Base-by-base conservation (phyloP, 2,113 vertebrate genomes). In the Holacanthus passer region DNA sequence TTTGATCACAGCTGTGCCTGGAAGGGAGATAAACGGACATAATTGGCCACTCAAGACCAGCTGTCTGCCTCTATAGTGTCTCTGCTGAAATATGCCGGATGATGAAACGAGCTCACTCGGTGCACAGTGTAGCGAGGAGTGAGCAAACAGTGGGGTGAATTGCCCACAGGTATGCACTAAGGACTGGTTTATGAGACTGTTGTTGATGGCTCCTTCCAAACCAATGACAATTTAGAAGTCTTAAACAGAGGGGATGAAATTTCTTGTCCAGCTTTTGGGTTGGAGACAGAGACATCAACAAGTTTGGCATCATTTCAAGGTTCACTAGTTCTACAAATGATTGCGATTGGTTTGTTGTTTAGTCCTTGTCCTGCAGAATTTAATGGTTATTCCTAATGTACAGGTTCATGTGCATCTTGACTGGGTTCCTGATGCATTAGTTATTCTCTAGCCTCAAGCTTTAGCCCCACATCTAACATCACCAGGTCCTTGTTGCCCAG, bases 41-140 rank as follows among this genome's bases (percentile, higher is more conserved):
- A 93, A 94, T 93, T 93, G 93, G 92, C 90, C 91, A 93, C 93
- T 93, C 90, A 91, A 93, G 90, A 93, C 88, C 88, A 88, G 89
- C 91, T 94, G 89, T 92, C 93, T 93, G 77, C 89, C 63, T 91
- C 88, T 35, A 84, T 92, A 85, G 88, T 78, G 88, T 89, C 86
- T 87, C 87, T 63, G 69, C 86, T 87, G 84, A 89, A 86, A 92
- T 83, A 74, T 84, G 81, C 60, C 69, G 84, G 75, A 64, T 87
- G 89, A 90, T 89, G 88, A 93, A 93, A 90, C 86, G 59, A 81
- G 56, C 85, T 84, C 69, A 60, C 69, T 65, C 27, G 79, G 83
- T 74, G 76, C 72, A 41, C 67, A 70, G 82, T 72, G 72, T 45
- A n/a, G n/a, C n/a, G 45, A 78, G 69, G 27, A 74, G 77, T 41